Base-by-base conservation (phyloP, 2,797 vertebrate species). In the Rhadinocentrus ornatus region DNA sequence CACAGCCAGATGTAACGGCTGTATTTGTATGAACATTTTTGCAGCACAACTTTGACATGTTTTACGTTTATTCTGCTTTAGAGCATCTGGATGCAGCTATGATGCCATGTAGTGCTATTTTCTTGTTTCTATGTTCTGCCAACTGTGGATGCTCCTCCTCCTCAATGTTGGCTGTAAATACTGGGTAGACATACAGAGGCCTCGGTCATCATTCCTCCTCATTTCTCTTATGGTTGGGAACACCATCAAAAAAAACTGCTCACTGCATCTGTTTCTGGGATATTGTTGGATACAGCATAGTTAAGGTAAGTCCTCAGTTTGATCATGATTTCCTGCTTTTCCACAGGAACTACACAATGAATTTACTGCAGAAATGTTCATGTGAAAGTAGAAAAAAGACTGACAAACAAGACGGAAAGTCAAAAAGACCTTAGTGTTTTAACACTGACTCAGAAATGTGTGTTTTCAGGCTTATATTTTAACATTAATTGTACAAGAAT, bases 301-400 rank as follows among this genome's bases (percentile, higher is more conserved):
- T 41, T 46, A 61, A 84, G 87, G 83, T 86, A 76, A 78, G 75
- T 0, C 7, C 34, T 57, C 27, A 3, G 26, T 61, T 46, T 20
- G n/a, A 16, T 16, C 20, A 5, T 24, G 3, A 52, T 32, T 6
- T 4, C 9, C 52, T 3, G 37, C 1, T 4, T 44, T 13, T 10
- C 41, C 18, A 0, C 6, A 44, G 12, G 31, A 31, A 52, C 1
- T 18, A 63, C 22, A 63, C 11, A 20, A 5, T 64, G 16, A 62
- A 8, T 24, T 37, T 12, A 22, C 27, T 22, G 11, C 6, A 53
- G 24, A 37, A 2, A 34, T 32, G 6, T 34, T 44, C 52, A 1
- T 31, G 20, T 37, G 3, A 35, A 59, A 31, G 15, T 9, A 13
- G 8, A 13, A 27, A 66, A 39, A 10, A 13, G 10, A 10, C 31